phyloP scores from a whole-genome alignment of 2,888 invertebrate genomes.

The Prosapia bicincta region DNA sequence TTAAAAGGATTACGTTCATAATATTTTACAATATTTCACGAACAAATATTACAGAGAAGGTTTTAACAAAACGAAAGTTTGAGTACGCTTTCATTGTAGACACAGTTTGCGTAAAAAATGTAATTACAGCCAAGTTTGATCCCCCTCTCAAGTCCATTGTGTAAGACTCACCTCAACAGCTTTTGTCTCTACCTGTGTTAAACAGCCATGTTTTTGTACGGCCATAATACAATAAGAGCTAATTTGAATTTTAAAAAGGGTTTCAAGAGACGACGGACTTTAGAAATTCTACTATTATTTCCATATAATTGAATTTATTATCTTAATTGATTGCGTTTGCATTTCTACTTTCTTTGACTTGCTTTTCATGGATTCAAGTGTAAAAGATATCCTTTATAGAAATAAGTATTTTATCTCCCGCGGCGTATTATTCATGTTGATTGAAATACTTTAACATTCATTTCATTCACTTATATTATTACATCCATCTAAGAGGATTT shows the following conservation, averaged over 20 bases:
- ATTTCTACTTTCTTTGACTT: no score
- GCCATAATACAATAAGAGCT: background rate
- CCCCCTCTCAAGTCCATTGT: background rate
- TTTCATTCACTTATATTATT: no score
- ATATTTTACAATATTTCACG: no score
- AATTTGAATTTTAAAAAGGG: background rate
- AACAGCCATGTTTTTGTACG: background rate
- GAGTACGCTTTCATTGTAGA: background rate
- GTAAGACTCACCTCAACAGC: background rate
- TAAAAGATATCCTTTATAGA: no score
- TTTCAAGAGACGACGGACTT: background rate
- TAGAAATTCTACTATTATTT: background rate
- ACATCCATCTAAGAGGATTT: no score
- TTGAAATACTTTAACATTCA: no score
- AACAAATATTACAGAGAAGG: background rate
- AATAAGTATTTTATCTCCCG: no score
- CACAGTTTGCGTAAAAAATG: background rate
- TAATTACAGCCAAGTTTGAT: background rate
- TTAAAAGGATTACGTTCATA: no score
- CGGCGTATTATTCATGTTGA: no score
- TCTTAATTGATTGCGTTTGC: background rate
- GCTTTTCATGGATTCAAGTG: no score
- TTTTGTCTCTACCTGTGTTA: background rate
- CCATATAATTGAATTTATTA: background rate
- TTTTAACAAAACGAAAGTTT: background rate